These are phyloP conservation scores for Mus pahari DNA, from an alignment of 2,113 vertebrate species.

Conservation along the genomic window DNA sequence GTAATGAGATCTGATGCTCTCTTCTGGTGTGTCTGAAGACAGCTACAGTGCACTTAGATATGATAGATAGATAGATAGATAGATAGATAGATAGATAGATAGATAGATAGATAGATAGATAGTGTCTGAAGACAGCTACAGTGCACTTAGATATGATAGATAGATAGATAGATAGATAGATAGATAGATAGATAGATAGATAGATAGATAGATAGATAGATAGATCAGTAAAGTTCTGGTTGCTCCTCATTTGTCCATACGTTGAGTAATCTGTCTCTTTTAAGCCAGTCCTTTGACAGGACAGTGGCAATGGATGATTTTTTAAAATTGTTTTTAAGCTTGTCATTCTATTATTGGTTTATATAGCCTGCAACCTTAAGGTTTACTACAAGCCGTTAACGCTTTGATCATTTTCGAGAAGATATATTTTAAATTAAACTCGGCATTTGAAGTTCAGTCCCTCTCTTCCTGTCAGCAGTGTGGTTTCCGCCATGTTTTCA, in stretches of 20 bases:
- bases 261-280: background rate
- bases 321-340: constrained; percentile 4
- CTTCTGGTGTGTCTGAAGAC: too few species aligned
- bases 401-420: constrained; percentile 19
- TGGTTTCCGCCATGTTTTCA: constrained; percentile 2
- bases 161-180: too few species aligned
- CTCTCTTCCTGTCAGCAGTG: background rate
- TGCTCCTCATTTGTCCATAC: background rate
- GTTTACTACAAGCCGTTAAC: constrained; percentile 20
- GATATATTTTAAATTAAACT: background rate
- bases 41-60: too few species aligned
- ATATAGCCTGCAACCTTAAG: background rate
- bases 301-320: background rate
- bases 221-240: background rate
- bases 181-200: too few species aligned
- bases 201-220: too few species aligned
- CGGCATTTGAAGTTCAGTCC: background rate
- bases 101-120: too few species aligned
- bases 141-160: too few species aligned
- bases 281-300: background rate
- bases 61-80: too few species aligned
- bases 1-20: too few species aligned
- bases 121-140: too few species aligned
- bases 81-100: too few species aligned
- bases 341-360: constrained; percentile 18